A percentile compares a stretch with the other conserved stretches of the same genome.
phyloP scores from a whole-genome alignment of 2,797 vertebrate genomes.

The Danio choprae region DNA sequence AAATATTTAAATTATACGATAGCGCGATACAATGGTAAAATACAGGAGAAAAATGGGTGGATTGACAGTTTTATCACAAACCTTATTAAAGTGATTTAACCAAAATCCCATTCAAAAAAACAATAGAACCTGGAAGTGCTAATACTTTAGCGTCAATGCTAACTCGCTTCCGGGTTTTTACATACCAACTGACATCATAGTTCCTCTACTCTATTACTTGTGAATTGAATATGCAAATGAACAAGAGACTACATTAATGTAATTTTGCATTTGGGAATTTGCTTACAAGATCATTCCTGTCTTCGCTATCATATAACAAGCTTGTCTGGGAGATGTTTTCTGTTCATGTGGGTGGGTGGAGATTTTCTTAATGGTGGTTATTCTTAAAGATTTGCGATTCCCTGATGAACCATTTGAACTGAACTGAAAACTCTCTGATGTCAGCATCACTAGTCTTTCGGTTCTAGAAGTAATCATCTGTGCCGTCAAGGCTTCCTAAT shows the following conservation, averaged over 20 bases:
- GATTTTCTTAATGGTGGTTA: constrained; percentile 13
- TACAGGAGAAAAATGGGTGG: too few relatives aligned
- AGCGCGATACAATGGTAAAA: too few relatives aligned
- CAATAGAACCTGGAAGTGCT: too few relatives aligned
- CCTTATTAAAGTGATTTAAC: too few relatives aligned
- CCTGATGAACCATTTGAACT: constrained; percentile 8
- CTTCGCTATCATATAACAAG: neutral
- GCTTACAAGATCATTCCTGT: constrained; percentile 2
- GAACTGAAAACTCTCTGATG: constrained; percentile 3
- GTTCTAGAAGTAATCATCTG: constrained; percentile 10
- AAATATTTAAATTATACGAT: too few relatives aligned
- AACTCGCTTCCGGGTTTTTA: too few relatives aligned
- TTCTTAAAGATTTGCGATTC: neutral
- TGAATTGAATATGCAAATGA: neutral
- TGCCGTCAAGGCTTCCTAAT: constrained; percentile 11
- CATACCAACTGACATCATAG: too few relatives aligned
- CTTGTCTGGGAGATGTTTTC: neutral
- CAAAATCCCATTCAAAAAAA: too few relatives aligned
- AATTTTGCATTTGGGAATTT: constrained; percentile 16
- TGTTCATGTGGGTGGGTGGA: neutral
- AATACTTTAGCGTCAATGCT: too few relatives aligned
- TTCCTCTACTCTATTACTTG: neutral
- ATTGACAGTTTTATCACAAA: too few relatives aligned
- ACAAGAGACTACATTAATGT: neutral
- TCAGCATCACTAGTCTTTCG: constrained; percentile 10